Base-by-base conservation (phyloP, 1,140 invertebrate genomes). In the Adelges cooleyi region DNA sequence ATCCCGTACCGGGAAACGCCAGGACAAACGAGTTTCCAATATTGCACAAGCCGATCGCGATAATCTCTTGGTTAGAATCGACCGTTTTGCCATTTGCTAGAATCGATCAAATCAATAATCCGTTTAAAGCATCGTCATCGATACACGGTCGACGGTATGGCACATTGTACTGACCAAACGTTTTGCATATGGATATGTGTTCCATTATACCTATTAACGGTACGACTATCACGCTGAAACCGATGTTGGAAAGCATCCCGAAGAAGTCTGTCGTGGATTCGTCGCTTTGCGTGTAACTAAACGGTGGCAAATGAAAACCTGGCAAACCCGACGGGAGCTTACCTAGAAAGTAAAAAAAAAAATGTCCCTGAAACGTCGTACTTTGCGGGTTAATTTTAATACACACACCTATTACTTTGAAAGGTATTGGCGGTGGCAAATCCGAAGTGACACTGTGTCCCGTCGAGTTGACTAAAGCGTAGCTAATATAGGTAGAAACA, bases 11-110 rank as follows among this genome's bases (percentile, higher is more conserved):
- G 1, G 92, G 92, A 73, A 87, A 91, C 1, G 87, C 77, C 75
- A 86, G 85, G 49, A 94, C 83, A 76, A 96, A 92, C 0, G 89
- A 91, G 73, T 90, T 92, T 10, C 86, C 81, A 48, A 96, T 81
- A 73, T 94, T 94, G 66, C 83, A 83, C 13, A 86, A 71, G 42
- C 90, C 90, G 59, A 91, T 82, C 2, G 89, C 87, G 67, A 91
- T 80, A 70, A 92, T 79, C 78, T 92, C 89, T 74, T 92, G 89
- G 10, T 85, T 89, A 5, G 87, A 86, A 73, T 92, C 89, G 11
- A 91, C 82, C 20, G 85, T 77, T 70, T 85, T 84, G 13, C 87
- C 87, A 72, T 84, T 82, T 4, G 86, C 56, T 62, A 6, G 11
- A 33, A 33, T 33, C 5, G 5, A 6, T 11, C 5, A 33, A 33